Conservation (phyloP, 1,140 invertebrate genomes). For the Oryzaephilus surinamensis region DNA sequence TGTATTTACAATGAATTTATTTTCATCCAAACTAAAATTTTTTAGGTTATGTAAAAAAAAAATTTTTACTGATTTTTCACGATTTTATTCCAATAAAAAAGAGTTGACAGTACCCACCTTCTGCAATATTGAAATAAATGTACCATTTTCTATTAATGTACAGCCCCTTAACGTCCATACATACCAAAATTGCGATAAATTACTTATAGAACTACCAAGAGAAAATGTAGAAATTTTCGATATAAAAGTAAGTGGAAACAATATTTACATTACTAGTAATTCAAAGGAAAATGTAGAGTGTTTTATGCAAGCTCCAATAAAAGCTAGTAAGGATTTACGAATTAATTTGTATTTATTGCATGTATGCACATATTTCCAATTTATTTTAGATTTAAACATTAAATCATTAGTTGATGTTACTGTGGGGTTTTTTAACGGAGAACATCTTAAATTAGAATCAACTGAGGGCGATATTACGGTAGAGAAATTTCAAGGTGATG, state of each 20-base stretch:
- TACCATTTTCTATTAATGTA: slow-evolving; percentile 16
- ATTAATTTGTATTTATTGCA: slow-evolving; percentile 4
- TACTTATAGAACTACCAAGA: slow-evolving; percentile 9
- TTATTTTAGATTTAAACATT: slow-evolving; percentile 23
- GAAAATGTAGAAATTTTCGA: neutral
- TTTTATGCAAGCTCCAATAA: slow-evolving; percentile 21
- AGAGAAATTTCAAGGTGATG: slow-evolving; percentile 22
- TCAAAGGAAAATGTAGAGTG: neutral
- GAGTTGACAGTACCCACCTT: slow-evolving; percentile 17
- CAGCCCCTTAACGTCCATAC: slow-evolving; percentile 18
- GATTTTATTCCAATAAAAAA: too few relatives aligned
- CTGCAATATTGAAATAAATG: slow-evolving; percentile 17
- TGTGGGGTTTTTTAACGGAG: slow-evolving; percentile 19
- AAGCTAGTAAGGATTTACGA: too few relatives aligned
- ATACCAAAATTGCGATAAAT: slow-evolving; percentile 14
- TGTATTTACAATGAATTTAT: too few relatives aligned
- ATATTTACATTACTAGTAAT: slow-evolving; percentile 1
- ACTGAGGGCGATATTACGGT: slow-evolving; percentile 19
- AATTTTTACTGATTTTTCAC: too few relatives aligned
- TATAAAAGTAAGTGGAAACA: slow-evolving; percentile 5
- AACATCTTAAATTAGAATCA: slow-evolving; percentile 14
- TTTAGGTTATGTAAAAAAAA: too few relatives aligned
- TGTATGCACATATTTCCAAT: neutral
- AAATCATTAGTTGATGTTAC: slow-evolving; percentile 14
- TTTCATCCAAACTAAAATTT: too few relatives aligned